These are phyloP conservation scores for Nilaparvata lugens DNA, from an alignment of 1,140 invertebrate genomes.

Conservation along the genomic window DNA sequence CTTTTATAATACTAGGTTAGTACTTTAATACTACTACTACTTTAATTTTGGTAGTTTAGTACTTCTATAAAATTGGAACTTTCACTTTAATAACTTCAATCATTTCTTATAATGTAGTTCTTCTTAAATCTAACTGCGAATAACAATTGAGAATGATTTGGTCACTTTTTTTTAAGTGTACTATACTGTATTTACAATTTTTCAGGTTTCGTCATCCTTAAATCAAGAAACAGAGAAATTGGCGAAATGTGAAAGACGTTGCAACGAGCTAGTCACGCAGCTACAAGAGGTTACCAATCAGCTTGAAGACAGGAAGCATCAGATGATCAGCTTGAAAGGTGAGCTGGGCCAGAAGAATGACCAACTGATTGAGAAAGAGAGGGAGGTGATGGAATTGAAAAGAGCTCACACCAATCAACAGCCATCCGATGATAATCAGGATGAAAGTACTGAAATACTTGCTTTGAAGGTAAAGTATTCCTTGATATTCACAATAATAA, in stretches of 20 bases:
- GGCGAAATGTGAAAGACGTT: slow-evolving; percentile 14
- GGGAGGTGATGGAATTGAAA: slow-evolving; percentile 31
- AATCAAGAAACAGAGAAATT: slow-evolving; percentile 17
- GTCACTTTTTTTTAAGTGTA: no score
- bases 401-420: not conserved
- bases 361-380: slow-evolving; percentile 29
- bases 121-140: no score
- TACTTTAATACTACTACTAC: no score
- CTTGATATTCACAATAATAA: not conserved
- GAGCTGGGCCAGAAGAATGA: slow-evolving; percentile 28
- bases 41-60: no score
- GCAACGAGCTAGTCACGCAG: slow-evolving; percentile 6
- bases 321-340: slow-evolving; percentile 23
- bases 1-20: no score
- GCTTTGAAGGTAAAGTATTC: slow-evolving; percentile 16
- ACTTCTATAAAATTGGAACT: no score
- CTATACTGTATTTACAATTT: no score
- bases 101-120: no score
- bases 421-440: not conserved
- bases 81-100: no score
- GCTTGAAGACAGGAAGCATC: slow-evolving; percentile 19
- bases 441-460: slow-evolving; percentile 15
- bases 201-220: not conserved
- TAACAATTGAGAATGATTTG: no score
- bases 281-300: not conserved